phyloP scores from a whole-genome alignment of 2,888 invertebrate species.

The Ennomos erosarius region DNA sequence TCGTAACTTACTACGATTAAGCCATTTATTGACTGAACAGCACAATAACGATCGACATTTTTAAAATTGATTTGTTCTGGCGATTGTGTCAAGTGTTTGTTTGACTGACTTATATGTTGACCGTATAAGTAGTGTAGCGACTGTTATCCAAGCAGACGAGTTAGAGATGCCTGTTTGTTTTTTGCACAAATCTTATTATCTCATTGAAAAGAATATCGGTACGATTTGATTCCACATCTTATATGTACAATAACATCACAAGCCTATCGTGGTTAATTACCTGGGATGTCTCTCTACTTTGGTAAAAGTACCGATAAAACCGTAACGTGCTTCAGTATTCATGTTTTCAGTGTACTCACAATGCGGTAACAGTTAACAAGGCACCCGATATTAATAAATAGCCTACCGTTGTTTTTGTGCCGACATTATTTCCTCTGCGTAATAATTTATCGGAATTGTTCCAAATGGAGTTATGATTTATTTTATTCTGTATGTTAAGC shows the following conservation, averaged over 20 bases:
- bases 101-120: too few relatives aligned
- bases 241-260: too few relatives aligned
- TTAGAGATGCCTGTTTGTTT: too few relatives aligned
- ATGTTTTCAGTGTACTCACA: constrained; percentile 21
- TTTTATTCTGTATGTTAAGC: constrained; percentile 46
- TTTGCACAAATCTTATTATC: too few relatives aligned
- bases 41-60: background rate
- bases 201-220: too few relatives aligned
- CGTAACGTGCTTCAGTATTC: constrained; percentile 15
- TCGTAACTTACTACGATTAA: background rate
- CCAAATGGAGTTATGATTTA: constrained; percentile 62
- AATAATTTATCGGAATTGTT: constrained; percentile 66
- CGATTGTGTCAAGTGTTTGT: too few relatives aligned
- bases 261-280: too few relatives aligned
- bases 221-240: too few relatives aligned
- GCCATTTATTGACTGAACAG: constrained; percentile 3
- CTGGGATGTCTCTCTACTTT: too few relatives aligned
- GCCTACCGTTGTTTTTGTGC: constrained; percentile 50
- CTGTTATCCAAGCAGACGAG: too few relatives aligned
- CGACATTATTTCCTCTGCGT: constrained; percentile 52
- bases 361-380: constrained; percentile 26
- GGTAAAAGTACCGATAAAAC: constrained; percentile 10
- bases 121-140: too few relatives aligned
- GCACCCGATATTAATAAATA: constrained; percentile 31
- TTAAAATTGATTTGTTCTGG: too few relatives aligned